These are phyloP conservation scores for Rana temporaria DNA, from an alignment of 2,113 vertebrate species.

Conservation along the genomic window DNA sequence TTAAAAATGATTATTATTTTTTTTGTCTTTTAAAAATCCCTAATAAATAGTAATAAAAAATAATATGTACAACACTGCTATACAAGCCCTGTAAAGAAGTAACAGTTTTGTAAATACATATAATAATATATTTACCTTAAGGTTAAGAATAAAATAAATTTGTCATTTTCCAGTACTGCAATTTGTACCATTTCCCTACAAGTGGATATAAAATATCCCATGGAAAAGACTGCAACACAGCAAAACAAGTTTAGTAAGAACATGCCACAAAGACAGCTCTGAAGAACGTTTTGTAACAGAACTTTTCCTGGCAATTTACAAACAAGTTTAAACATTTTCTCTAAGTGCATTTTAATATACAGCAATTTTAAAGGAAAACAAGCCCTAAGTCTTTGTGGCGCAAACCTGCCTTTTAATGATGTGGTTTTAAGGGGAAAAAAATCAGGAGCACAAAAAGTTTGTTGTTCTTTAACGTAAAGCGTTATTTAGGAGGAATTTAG, in stretches of 20 bases:
- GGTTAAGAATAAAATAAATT: too few relatives aligned
- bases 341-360: constrained; percentile 44
- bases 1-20: too few relatives aligned
- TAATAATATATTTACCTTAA: too few relatives aligned
- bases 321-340: constrained; percentile 37
- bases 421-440: neutral
- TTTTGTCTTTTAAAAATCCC: too few relatives aligned
- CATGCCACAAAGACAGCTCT: neutral
- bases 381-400: constrained; percentile 35
- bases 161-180: too few relatives aligned
- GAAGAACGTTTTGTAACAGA: neutral
- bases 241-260: neutral
- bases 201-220: too few relatives aligned
- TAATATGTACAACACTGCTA: too few relatives aligned
- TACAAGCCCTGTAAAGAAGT: too few relatives aligned
- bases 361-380: constrained; percentile 15
- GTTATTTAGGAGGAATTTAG: constrained; percentile 38
- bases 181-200: too few relatives aligned
- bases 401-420: constrained; percentile 34
- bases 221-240: neutral
- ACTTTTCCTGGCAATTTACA: constrained; percentile 26
- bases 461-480: constrained; percentile 28
- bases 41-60: too few relatives aligned
- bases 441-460: constrained; percentile 8
- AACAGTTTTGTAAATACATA: too few relatives aligned